Base-by-base conservation (phyloP, 2,888 invertebrate species). In the Teinopalpus imperialis region DNA sequence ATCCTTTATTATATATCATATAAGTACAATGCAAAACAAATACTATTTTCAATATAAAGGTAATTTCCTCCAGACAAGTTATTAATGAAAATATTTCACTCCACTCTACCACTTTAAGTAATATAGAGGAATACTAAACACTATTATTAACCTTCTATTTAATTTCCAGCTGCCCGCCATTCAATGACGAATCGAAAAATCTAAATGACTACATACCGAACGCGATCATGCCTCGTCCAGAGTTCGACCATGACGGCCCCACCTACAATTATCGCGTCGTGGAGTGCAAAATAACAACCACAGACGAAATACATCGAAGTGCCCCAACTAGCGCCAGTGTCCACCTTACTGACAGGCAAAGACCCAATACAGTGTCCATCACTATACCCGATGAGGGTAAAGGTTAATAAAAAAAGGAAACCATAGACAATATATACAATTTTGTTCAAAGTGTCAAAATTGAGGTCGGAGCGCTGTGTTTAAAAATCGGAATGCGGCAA, bases 351-450 rank as follows among this genome's bases (percentile, higher is more conserved):
- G 71, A 74, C 10, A 68, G 55, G 58, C 70, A 65, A 26, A 67
- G 74, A 63, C 81, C 86, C 26, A 86, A 89, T 55, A 90, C 91
- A 14, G 91, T 92, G 49, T 90, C 91, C 12, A 90, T 92, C 63
- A 81, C 90, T 49, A 82, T 92, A 72, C 91, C 91, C 0, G 75
- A 89, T 42, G 90, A 91, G 56, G 90, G 90, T 31, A 90, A 90
- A 55, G 90, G 90, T 58, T 88, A 88, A 79, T 12, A 23, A 20
- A 18, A 18, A 42, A 52, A 45, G 32, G 39, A 6, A 41, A 34
- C 40, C 26, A 45, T 40, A 46, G 40, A 46, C 41, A 40, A 43
- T 35, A 42, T 30, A 41, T 20, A 39, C 21, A 30, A 30, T 30
- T 16, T 43, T 53, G 50, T 55, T 56, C 32, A 50, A 42, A 51